Percentiles rank a stretch among this genome's conserved stretches.
Conservation (phyloP, 1,140 invertebrate genomes). For the Camponotus floridanus region DNA sequence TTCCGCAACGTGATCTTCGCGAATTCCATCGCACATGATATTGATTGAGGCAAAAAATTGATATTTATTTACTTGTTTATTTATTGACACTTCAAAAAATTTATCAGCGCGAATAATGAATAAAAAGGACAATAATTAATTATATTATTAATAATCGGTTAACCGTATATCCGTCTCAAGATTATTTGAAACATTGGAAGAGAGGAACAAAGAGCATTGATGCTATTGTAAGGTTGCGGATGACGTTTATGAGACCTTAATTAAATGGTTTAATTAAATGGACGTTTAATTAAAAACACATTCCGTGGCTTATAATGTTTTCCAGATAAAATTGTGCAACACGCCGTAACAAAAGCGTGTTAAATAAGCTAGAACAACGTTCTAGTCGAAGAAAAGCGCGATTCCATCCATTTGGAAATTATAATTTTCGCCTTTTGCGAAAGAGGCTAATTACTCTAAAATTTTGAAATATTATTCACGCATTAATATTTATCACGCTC, state of each 20-base stretch:
- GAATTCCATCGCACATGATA: background rate
- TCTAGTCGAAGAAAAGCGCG: slow-evolving; percentile 22
- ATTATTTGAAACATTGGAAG: background rate
- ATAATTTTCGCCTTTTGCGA: slow-evolving; percentile 19
- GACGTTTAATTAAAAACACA: slow-evolving; percentile 75
- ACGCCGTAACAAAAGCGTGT: slow-evolving; percentile 38
- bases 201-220: slow-evolving; percentile 3
- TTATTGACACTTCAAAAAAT: background rate
- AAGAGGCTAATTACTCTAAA: slow-evolving; percentile 49
- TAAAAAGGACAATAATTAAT: background rate
- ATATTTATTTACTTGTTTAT: background rate
- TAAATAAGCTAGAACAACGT: slow-evolving; percentile 47
- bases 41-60: background rate
- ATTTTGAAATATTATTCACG: slow-evolving; percentile 33
- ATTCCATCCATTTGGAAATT: slow-evolving; percentile 53
- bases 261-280: slow-evolving; percentile 75
- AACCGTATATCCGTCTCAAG: background rate
- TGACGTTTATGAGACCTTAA: slow-evolving; percentile 58
- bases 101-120: background rate
- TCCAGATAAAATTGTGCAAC: slow-evolving; percentile 35
- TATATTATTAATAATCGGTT: slow-evolving; percentile 14
- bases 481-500: slow-evolving; percentile 21
- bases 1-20: background rate
- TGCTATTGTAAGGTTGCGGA: slow-evolving; percentile 5
- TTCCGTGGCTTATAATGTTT: slow-evolving; percentile 35